A percentile compares a stretch with the other conserved stretches of the same genome.
These are phyloP conservation scores for Eupsilia transversa DNA, from an alignment of 2,888 invertebrate species.

Conservation along the genomic window DNA sequence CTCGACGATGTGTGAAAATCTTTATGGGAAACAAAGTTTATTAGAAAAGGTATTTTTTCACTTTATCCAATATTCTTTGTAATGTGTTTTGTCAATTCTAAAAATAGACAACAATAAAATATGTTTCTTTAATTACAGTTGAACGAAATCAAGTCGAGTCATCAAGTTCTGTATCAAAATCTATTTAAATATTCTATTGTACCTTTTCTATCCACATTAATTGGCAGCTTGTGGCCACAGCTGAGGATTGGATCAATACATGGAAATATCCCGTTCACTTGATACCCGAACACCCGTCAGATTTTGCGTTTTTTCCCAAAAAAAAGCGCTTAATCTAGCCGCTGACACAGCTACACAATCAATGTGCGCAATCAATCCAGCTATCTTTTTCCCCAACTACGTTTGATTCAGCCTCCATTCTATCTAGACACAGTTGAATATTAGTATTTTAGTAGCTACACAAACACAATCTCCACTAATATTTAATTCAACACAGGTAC, in stretches of 20 bases:
- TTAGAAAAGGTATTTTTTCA: conserved; percentile 7
- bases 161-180: neutral
- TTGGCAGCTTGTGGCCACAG: neutral
- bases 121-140: neutral
- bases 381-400: neutral
- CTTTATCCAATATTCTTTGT: conserved; percentile 7
- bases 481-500: conserved; percentile 59
- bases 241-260: conserved; percentile 27
- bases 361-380: conserved; percentile 48
- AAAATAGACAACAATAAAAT: neutral
- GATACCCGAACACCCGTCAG: conserved; percentile 32
- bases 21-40: conserved; percentile 26
- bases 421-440: conserved; percentile 31
- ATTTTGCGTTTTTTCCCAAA: conserved; percentile 32
- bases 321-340: conserved; percentile 37
- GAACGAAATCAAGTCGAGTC: neutral
- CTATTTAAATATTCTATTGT: neutral
- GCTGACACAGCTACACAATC: conserved; percentile 57
- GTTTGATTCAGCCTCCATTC: conserved; percentile 24
- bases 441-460: conserved; percentile 52
- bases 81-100: neutral
- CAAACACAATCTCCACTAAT: conserved; percentile 48
- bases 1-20: conserved; percentile 19
- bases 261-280: conserved; percentile 15
- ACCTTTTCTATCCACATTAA: neutral